A percentile compares a stretch with the other conserved stretches of the same genome.
phyloP scores from a whole-genome alignment of 2,797 vertebrate genomes.

The Myotis pilosus region DNA sequence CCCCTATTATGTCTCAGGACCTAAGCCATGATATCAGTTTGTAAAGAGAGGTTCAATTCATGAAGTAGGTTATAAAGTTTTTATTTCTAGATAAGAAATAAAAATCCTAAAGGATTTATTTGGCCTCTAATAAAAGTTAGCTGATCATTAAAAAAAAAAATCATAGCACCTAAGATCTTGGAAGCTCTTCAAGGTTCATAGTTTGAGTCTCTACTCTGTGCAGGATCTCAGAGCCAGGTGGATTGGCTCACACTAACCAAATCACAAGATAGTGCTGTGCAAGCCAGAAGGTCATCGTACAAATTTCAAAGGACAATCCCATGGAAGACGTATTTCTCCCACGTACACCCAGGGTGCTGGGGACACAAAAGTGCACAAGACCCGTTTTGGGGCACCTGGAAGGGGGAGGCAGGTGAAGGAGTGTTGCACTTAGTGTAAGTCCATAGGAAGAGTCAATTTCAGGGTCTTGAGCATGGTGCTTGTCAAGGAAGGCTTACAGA shows the following conservation, averaged over 20 bases:
- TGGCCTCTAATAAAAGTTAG: neutral
- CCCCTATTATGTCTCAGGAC: neutral
- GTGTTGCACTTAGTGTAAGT: rapidly evolving
- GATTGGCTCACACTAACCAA: neutral
- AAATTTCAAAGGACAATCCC: neutral
- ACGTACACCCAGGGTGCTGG: neutral
- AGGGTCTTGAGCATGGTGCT: rapidly evolving
- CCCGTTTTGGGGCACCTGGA: neutral
- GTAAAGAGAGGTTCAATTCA: neutral
- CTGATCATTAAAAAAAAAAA: neutral
- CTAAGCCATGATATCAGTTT: neutral
- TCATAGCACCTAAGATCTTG: neutral
- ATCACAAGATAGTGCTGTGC: neutral
- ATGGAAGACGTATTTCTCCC: neutral
- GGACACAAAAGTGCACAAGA: neutral
- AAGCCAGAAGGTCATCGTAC: neutral
- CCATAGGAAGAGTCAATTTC: neutral
- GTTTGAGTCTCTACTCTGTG: neutral
- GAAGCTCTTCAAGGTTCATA: neutral
- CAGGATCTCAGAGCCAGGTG: neutral
- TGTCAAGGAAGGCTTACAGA: neutral
- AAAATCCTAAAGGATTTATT: neutral
- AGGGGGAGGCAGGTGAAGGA: neutral
- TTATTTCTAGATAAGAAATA: neutral
- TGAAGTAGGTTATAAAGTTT: neutral